A percentile compares a stretch with the other conserved stretches of the same genome.
These are phyloP conservation scores for Aythya baeri DNA, from an alignment of 2,113 vertebrate genomes.

Conservation along the genomic window DNA sequence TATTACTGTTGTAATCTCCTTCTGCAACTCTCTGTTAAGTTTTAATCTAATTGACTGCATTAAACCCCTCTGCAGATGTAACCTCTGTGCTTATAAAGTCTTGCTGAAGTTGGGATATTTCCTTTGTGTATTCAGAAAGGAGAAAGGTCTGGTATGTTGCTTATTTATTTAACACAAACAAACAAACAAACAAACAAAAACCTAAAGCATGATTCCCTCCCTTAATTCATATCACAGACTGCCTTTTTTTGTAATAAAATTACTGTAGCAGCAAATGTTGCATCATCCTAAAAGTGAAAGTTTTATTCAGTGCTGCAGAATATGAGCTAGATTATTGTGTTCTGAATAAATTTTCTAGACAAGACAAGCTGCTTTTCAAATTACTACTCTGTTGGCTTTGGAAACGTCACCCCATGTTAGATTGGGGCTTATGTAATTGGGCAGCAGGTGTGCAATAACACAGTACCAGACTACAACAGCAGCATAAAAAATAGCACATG, in stretches of 20 bases:
- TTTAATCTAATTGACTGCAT: background rate
- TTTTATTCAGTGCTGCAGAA: background rate
- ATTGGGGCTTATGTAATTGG: background rate
- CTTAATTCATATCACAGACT: background rate
- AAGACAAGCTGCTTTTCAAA: background rate
- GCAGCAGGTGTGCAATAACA: background rate
- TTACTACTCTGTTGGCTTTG: background rate
- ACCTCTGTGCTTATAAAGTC: accelerated
- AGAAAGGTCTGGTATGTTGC: background rate
- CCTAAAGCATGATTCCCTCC: accelerated
- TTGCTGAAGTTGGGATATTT: background rate
- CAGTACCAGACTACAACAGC: background rate
- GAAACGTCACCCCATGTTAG: accelerated
- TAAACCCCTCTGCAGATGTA: background rate
- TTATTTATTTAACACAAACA: background rate
- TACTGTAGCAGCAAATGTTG: background rate
- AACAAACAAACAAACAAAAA: background rate
- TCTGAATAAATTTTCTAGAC: background rate
- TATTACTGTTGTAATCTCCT: background rate
- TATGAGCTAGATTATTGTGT: accelerated
- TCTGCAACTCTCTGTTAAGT: background rate
- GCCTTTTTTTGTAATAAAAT: background rate
- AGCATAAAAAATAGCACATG: background rate
- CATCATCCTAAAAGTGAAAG: background rate
- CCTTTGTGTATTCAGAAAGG: background rate